Percentiles rank a stretch among this genome's conserved stretches.
Conservation (phyloP, 1,140 invertebrate species). For the Teleogryllus occipitalis region DNA sequence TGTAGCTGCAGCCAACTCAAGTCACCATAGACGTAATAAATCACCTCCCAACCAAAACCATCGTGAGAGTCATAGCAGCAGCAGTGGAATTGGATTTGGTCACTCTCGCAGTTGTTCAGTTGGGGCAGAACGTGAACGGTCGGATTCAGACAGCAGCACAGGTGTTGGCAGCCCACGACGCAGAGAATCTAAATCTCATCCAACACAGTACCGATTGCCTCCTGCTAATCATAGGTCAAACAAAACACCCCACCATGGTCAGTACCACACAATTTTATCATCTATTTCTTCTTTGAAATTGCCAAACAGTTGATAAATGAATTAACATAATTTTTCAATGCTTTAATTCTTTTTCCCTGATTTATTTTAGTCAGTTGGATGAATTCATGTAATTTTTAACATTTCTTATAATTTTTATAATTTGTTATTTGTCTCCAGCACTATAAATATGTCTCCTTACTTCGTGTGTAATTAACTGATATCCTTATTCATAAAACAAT, state of each 20-base stretch:
- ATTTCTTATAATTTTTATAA: too few relatives aligned
- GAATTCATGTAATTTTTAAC: too few relatives aligned
- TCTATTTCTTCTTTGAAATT: too few relatives aligned
- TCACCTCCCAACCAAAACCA: conserved; percentile 10
- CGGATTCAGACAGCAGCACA: conserved; percentile 22
- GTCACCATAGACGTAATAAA: conserved; percentile 17
- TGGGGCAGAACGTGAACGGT: conserved; percentile 11
- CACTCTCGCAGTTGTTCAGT: conserved; percentile 19
- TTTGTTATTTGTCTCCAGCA: too few relatives aligned
- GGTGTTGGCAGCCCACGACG: conserved; percentile 9
- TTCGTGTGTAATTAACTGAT: too few relatives aligned
- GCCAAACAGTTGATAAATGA: too few relatives aligned
- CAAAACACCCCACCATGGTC: conserved; percentile 11
- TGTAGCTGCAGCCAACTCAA: conserved; percentile 17
- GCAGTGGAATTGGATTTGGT: conserved; percentile 13
- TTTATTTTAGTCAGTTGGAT: too few relatives aligned
- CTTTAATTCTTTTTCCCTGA: too few relatives aligned
- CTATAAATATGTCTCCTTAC: too few relatives aligned
- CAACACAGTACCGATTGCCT: conserved; percentile 11
- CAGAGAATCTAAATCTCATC: conserved; percentile 11
- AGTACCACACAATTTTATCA: not conserved
- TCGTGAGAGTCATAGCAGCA: conserved; percentile 10
- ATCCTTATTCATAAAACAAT: too few relatives aligned
- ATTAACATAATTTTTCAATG: too few relatives aligned
- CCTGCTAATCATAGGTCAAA: conserved; percentile 11